Conservation (phyloP, 2,797 vertebrate species). For the Discoglossus pictus region DNA sequence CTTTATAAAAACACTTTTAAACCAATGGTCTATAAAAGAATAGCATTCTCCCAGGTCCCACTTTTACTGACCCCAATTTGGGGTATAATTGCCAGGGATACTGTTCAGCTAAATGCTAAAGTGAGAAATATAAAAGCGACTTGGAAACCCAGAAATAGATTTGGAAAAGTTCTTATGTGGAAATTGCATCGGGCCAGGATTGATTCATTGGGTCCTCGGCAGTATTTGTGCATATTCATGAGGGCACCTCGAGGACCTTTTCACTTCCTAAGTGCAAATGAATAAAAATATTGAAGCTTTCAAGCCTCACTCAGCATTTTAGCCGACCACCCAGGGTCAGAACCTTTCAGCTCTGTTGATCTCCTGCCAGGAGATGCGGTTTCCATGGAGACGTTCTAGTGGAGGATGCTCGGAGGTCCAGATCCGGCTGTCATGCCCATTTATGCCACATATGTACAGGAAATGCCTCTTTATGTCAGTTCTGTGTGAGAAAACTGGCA, state of each 20-base stretch:
- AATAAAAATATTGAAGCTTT: constrained; percentile 14
- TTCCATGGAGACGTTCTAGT: constrained; percentile 13
- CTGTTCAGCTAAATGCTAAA: too few relatives aligned
- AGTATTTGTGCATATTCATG: constrained; percentile 6
- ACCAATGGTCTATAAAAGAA: too few relatives aligned
- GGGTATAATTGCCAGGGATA: too few relatives aligned
- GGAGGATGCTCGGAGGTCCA: not conserved
- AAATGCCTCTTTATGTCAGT: too few relatives aligned
- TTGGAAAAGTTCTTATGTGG: not conserved
- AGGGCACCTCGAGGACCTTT: not conserved
- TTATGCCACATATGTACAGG: not conserved
- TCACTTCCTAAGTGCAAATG: constrained; percentile 5
- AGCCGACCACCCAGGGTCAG: not conserved
- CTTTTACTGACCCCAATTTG: too few relatives aligned
- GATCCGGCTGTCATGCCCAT: not conserved
- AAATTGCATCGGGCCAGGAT: not conserved
- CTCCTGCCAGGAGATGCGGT: not conserved
- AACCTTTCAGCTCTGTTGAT: not conserved
- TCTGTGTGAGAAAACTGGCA: too few relatives aligned
- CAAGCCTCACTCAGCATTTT: not conserved
- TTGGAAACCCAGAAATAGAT: not conserved
- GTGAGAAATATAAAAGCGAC: too few relatives aligned
- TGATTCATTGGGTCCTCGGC: not conserved
- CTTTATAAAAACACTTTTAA: too few relatives aligned
- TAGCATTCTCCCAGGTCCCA: too few relatives aligned